These are phyloP conservation scores for Drosophila sordidula DNA, from an alignment of 2,888 invertebrate species.

Conservation along the genomic window DNA sequence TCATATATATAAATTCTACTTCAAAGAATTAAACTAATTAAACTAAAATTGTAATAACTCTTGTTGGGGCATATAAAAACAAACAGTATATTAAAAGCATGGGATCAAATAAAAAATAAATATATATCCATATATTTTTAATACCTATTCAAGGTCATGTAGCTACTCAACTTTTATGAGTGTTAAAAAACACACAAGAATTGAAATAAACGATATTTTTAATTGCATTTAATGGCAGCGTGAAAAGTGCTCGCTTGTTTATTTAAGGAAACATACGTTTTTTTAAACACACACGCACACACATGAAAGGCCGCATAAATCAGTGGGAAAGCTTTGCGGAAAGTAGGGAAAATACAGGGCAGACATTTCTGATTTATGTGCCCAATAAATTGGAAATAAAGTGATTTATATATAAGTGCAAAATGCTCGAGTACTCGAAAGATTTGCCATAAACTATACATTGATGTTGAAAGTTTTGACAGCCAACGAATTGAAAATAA, in stretches of 20 bases:
- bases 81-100: background rate
- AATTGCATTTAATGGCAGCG: conserved; percentile 42
- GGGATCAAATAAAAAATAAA: background rate
- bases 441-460: conserved; percentile 47
- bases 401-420: conserved; percentile 41
- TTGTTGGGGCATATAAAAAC: conserved; percentile 6
- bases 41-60: background rate
- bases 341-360: background rate
- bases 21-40: too few species aligned
- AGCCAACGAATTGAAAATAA: conserved; percentile 52
- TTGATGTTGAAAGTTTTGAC: conserved; percentile 49
- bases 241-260: conserved; percentile 32
- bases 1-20: too few species aligned
- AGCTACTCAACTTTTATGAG: conserved; percentile 17
- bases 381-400: conserved; percentile 52
- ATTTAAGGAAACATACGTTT: conserved; percentile 3
- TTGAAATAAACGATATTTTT: conserved; percentile 33
- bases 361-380: conserved; percentile 41
- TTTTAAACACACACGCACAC: conserved; percentile 3
- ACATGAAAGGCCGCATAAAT: conserved; percentile 22
- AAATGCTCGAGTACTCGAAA: conserved; percentile 19
- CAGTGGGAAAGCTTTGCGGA: conserved; percentile 8
- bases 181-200: conserved; percentile 22
- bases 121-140: conserved; percentile 3
- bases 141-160: conserved; percentile 6